Evolutionary conservation across 2,888 invertebrate species (phyloP).

Genomic region (Lasiommata megera): DNA sequence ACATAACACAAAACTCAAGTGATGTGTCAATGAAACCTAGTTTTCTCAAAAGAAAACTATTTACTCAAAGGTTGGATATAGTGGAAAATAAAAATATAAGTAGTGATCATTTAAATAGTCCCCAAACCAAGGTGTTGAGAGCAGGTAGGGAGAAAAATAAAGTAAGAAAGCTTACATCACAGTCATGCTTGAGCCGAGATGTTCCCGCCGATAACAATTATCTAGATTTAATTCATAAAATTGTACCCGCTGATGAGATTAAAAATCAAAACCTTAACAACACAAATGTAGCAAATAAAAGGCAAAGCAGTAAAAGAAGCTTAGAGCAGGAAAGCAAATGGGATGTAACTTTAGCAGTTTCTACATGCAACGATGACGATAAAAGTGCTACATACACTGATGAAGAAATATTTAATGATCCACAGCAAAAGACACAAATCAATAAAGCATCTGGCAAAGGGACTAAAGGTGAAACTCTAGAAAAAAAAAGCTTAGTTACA

Average conservation of each 20-base stretch:
- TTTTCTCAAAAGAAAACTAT: conserved; percentile 70
- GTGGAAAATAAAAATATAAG: conserved; percentile 52
- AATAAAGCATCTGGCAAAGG: conserved; percentile 17
- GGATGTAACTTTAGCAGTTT: conserved; percentile 58
- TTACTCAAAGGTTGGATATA: conserved; percentile 65
- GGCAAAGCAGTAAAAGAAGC: conserved; percentile 38
- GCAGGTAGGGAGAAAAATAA: conserved; percentile 59
- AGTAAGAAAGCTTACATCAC: conserved; percentile 59
- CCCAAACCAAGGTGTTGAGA: conserved; percentile 46
- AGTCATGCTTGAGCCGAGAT: conserved; percentile 61
- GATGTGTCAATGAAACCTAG: conserved; percentile 63
- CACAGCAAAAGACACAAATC: conserved; percentile 24
- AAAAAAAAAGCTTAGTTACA: conserved; percentile 11
- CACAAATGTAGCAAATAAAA: conserved; percentile 50
- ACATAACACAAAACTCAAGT: conserved; percentile 34
- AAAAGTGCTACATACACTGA: conserved; percentile 68
- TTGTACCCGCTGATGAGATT: conserved; percentile 61
- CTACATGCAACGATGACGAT: conserved; percentile 50
- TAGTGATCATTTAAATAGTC: conserved; percentile 51
- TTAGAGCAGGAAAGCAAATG: conserved; percentile 48
- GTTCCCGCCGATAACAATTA: conserved; percentile 54
- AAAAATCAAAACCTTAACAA: conserved; percentile 36
- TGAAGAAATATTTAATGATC: conserved; percentile 58
- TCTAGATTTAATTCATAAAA: conserved; percentile 66
- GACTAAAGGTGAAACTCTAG: neutral